Base-by-base conservation (phyloP, 2,113 vertebrate genomes). In the Sinocyclocheilus anophthalmus region DNA sequence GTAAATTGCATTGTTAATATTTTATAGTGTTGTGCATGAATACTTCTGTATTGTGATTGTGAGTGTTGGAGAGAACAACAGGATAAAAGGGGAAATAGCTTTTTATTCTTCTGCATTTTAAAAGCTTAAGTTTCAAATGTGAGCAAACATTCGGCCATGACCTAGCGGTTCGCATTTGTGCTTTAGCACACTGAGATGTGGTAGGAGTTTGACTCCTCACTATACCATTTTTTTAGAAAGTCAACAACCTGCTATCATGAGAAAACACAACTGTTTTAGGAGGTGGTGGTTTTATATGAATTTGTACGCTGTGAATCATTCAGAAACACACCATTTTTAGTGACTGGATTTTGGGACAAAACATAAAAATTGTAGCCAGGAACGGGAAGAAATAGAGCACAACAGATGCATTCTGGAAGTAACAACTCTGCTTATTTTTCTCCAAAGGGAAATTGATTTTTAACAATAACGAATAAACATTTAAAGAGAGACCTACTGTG, bases 1-100 rank as follows among this genome's bases (percentile, higher is more conserved):
- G 42, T 82, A 82, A 82, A 82, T 82, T 70, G 80, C 42, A 53
- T 22, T 53, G 63, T 82, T 82, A 69, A 82, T 82, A 82, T 82
- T 82, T 82, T 48, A 82, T 70, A 14, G 45, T 13, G 80, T 53
- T 70, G 10, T 70, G 63, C 80, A 70, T 61, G 39, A 67, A 81
- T 45, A 42, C 61, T 81, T 70, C 45, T 82, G 10, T 53, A 82
- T 82, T 70, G 39, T 69, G 63, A 30, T 50, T 48, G 45, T 33
- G 63, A 70, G 26, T 26, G 24, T n/a, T 67, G 76, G 3, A 39
- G 61, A 50, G 30, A 70, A 70, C 20, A 10, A 26, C 45, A 72
- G 61, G 45, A 53, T 55, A 69, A 82, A 82, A 30, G 0, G 45
- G 63, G 5, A 50, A 50, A 69, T 8, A 3, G 0, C 1, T 70